These are phyloP conservation scores for Calephelis nemesis DNA, from an alignment of 1,140 invertebrate species.

Conservation along the genomic window DNA sequence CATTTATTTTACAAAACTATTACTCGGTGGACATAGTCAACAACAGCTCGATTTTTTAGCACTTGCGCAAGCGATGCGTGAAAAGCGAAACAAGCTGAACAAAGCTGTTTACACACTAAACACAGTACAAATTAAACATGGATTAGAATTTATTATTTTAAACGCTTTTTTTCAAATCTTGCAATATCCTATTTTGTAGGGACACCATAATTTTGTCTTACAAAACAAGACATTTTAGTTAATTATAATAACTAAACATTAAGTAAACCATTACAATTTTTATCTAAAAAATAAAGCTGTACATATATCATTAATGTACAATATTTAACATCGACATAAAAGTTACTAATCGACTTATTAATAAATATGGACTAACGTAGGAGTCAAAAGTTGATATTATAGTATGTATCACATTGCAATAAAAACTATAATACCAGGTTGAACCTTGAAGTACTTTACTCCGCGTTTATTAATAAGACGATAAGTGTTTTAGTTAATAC, in stretches of 20 bases:
- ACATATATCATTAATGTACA: no score
- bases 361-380: no score
- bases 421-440: no score
- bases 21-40: slow-evolving; percentile 67
- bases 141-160: no score
- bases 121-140: neutral
- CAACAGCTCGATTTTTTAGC: slow-evolving; percentile 47
- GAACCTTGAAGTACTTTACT: no score
- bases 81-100: slow-evolving; percentile 33
- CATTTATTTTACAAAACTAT: slow-evolving; percentile 67
- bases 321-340: no score
- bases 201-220: neutral
- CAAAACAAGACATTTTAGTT: slow-evolving; percentile 8
- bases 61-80: slow-evolving; percentile 39
- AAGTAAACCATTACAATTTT: neutral
- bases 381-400: no score
- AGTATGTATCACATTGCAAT: no score
- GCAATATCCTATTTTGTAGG: no score
- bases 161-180: no score
- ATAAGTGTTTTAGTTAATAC: neutral
- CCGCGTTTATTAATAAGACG: neutral
- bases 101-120: slow-evolving; percentile 37
- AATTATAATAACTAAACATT: neutral
- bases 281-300: no score
- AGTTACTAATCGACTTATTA: neutral